Conservation (phyloP, 2,888 invertebrate species). For the Trimorus sp. region DNA sequence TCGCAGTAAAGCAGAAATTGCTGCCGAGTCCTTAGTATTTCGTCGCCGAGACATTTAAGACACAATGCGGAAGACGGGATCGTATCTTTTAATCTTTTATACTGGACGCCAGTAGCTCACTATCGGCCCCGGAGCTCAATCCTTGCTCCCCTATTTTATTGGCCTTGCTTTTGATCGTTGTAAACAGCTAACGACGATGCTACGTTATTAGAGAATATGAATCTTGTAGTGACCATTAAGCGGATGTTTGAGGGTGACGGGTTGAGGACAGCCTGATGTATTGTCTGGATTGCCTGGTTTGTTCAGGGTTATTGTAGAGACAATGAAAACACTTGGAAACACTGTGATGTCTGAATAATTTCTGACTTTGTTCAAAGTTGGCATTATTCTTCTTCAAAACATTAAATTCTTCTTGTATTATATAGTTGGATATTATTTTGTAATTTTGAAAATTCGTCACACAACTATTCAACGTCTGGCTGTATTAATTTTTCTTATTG, state of each 20-base stretch:
- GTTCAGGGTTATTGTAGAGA: neutral
- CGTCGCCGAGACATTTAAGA: slow-evolving; percentile 64
- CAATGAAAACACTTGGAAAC: too few relatives aligned
- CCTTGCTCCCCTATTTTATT: slow-evolving; percentile 1
- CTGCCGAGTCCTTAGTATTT: slow-evolving; percentile 67
- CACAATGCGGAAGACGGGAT: slow-evolving; percentile 70
- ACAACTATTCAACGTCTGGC: too few relatives aligned
- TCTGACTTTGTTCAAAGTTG: too few relatives aligned
- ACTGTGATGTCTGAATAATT: too few relatives aligned
- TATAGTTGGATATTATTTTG: too few relatives aligned
- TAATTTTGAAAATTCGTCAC: too few relatives aligned
- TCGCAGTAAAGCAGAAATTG: slow-evolving; percentile 61
- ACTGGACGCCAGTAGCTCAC: slow-evolving; percentile 49
- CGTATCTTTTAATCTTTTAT: slow-evolving; percentile 69
- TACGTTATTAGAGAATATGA: slow-evolving; percentile 25
- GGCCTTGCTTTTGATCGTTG: slow-evolving; percentile 9
- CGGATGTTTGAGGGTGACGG: neutral
- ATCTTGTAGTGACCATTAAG: slow-evolving; percentile 22
- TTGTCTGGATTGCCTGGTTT: slow-evolving; percentile 1
- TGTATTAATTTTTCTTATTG: too few relatives aligned
- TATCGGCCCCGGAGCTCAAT: slow-evolving; percentile 5
- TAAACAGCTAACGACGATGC: slow-evolving; percentile 42
- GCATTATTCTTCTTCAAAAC: too few relatives aligned
- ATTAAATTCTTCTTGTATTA: too few relatives aligned
- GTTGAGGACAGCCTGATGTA: neutral